These are phyloP conservation scores for Muscina levida DNA, from an alignment of 2,888 invertebrate genomes.

Conservation along the genomic window DNA sequence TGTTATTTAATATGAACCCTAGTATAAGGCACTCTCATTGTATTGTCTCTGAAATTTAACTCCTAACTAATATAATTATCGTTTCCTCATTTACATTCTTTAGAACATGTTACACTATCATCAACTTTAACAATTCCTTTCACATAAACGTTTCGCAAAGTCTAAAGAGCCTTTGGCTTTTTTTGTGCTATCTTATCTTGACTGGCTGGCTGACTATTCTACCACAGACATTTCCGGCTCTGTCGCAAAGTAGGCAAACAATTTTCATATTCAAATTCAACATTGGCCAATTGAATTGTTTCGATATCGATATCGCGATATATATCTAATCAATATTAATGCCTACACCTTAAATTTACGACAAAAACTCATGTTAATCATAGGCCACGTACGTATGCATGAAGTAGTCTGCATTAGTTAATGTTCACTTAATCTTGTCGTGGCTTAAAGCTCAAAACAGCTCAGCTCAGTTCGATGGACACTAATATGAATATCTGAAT, in stretches of 20 bases:
- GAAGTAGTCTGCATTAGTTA: constrained; percentile 22
- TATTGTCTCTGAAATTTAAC: too few relatives aligned
- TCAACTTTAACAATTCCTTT: not conserved
- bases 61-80: too few relatives aligned
- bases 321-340: constrained; percentile 46
- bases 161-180: not conserved
- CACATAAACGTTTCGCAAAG: too few relatives aligned
- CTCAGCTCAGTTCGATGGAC: constrained; percentile 12
- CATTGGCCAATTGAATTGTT: constrained; percentile 34
- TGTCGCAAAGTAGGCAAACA: not conserved
- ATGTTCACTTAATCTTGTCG: constrained; percentile 41
- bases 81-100: too few relatives aligned
- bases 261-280: constrained; percentile 11
- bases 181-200: constrained; percentile 9
- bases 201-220: too few relatives aligned
- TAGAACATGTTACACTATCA: too few relatives aligned
- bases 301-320: constrained; percentile 8
- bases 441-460: not conserved
- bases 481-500: constrained; percentile 8
- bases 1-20: too few relatives aligned
- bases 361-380: constrained; percentile 41
- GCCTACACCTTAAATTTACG: constrained; percentile 41
- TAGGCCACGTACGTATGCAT: not conserved
- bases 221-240: not conserved
- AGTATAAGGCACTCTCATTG: too few relatives aligned